Percentiles rank a stretch among this genome's conserved stretches.
These are phyloP conservation scores for Drosophila orena DNA, from an alignment of 1,140 invertebrate genomes.

Conservation along the genomic window DNA sequence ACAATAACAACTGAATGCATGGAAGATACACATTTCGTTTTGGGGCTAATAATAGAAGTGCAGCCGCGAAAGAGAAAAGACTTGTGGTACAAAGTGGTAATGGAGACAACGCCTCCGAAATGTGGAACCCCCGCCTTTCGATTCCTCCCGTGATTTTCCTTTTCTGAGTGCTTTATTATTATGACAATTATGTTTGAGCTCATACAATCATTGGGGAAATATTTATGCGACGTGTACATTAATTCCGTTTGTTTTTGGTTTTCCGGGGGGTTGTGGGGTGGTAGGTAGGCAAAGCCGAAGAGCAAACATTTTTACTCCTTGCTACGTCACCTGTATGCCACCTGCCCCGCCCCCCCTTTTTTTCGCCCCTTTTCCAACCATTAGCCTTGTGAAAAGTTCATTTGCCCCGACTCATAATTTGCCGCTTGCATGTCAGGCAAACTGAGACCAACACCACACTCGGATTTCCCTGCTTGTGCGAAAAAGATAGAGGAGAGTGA, in stretches of 20 bases:
- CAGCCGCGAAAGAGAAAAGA: constrained; percentile 31
- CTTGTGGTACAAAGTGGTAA: constrained; percentile 43
- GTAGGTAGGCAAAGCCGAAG: constrained; percentile 29
- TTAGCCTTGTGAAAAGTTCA: constrained; percentile 82
- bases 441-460: constrained; percentile 51
- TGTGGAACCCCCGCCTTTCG: background rate
- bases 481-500: constrained; percentile 11
- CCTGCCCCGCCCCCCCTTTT: constrained; percentile 10
- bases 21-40: constrained; percentile 55
- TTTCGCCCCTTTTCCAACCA: constrained; percentile 17
- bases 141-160: constrained; percentile 6
- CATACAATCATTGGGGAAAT: constrained; percentile 62
- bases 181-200: constrained; percentile 51
- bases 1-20: constrained; percentile 38
- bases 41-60: constrained; percentile 41
- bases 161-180: constrained; percentile 25
- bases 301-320: constrained; percentile 42
- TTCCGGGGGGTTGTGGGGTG: constrained; percentile 4
- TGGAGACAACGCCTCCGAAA: constrained; percentile 60
- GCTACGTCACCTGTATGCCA: constrained; percentile 67
- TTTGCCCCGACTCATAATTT: constrained; percentile 79
- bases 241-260: constrained; percentile 39
- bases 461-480: constrained; percentile 54
- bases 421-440: constrained; percentile 77
- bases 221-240: constrained; percentile 44